Conservation (phyloP, 1,140 invertebrate genomes). For the Magallana ariakensis region DNA sequence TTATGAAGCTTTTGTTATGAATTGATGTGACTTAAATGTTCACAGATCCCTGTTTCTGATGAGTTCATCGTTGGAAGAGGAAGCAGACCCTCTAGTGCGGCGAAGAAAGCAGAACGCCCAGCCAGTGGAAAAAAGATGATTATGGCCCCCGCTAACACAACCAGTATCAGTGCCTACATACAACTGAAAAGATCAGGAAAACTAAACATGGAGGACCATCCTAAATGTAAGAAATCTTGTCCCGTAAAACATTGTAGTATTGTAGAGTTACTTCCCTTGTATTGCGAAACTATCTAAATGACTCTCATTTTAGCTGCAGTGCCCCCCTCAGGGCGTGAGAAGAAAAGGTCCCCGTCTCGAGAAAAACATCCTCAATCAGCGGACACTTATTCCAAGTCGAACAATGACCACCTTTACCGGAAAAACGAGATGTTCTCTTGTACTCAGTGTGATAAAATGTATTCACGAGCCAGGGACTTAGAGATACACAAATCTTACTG, state of each 20-base stretch:
- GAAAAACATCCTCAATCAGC: not conserved
- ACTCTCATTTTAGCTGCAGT: not conserved
- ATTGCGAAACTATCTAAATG: not conserved
- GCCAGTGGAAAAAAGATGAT: slow-evolving; percentile 56
- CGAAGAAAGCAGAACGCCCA: slow-evolving; percentile 51
- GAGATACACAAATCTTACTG: slow-evolving; percentile 77
- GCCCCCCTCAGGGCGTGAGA: not conserved
- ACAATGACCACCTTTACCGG: slow-evolving; percentile 45
- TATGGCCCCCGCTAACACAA: slow-evolving; percentile 68
- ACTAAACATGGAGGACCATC: slow-evolving; percentile 47
- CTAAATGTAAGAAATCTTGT: slow-evolving; percentile 36
- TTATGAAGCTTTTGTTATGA: no score
- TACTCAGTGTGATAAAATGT: slow-evolving; percentile 77
- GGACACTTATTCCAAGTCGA: not conserved
- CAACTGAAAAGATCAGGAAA: slow-evolving; percentile 72
- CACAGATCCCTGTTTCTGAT: slow-evolving; percentile 37
- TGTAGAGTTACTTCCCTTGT: slow-evolving; percentile 26
- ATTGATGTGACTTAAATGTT: no score
- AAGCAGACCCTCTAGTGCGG: slow-evolving; percentile 61
- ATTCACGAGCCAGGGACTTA: slow-evolving; percentile 69
- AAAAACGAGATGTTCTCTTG: slow-evolving; percentile 67
- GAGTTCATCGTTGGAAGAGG: slow-evolving; percentile 64
- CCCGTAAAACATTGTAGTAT: not conserved
- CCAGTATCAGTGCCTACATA: slow-evolving; percentile 72
- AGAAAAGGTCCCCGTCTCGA: not conserved